Evolutionary conservation across 1,140 invertebrate species (phyloP).

Genomic region (Sitodiplosis mosellana): DNA sequence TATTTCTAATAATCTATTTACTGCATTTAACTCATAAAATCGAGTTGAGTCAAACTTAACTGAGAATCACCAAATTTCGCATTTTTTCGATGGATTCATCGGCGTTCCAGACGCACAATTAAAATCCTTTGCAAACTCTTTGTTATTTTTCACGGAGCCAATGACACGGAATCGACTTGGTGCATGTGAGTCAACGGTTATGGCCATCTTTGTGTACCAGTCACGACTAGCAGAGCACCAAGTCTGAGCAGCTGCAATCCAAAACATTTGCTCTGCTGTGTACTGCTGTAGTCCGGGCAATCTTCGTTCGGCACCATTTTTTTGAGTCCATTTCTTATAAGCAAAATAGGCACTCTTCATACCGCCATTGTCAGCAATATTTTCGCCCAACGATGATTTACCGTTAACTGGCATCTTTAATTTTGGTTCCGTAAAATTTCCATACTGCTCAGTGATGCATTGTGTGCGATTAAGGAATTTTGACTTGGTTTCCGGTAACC

Average conservation of each 20-base stretch:
- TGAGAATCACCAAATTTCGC: slow-evolving; percentile 75
- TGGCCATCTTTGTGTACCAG: neutral
- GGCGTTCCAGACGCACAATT: slow-evolving; percentile 33
- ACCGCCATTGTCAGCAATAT: slow-evolving; percentile 82
- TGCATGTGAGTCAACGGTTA: slow-evolving; percentile 25
- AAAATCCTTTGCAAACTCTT: slow-evolving; percentile 43
- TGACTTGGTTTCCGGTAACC: slow-evolving; percentile 26
- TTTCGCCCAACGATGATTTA: slow-evolving; percentile 63
- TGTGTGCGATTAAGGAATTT: slow-evolving; percentile 38
- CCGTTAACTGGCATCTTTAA: slow-evolving; percentile 49
- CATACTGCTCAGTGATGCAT: slow-evolving; percentile 56
- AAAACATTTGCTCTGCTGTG: slow-evolving; percentile 71
- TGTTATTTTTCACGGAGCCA: slow-evolving; percentile 44
- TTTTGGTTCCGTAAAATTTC: slow-evolving; percentile 33
- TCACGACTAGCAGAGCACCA: slow-evolving; percentile 30
- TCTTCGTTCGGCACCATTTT: slow-evolving; percentile 35
- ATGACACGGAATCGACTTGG: slow-evolving; percentile 35
- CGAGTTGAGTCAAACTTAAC: too few relatives aligned
- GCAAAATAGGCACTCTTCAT: slow-evolving; percentile 61
- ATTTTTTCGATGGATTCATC: slow-evolving; percentile 53
- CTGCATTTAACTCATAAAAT: too few relatives aligned
- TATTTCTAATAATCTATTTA: too few relatives aligned
- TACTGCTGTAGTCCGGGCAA: slow-evolving; percentile 61
- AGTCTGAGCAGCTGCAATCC: slow-evolving; percentile 40
- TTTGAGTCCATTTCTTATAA: slow-evolving; percentile 40